These are phyloP conservation scores for Mactromeris polynyma DNA, from an alignment of 2,888 invertebrate genomes.

Conservation along the genomic window DNA sequence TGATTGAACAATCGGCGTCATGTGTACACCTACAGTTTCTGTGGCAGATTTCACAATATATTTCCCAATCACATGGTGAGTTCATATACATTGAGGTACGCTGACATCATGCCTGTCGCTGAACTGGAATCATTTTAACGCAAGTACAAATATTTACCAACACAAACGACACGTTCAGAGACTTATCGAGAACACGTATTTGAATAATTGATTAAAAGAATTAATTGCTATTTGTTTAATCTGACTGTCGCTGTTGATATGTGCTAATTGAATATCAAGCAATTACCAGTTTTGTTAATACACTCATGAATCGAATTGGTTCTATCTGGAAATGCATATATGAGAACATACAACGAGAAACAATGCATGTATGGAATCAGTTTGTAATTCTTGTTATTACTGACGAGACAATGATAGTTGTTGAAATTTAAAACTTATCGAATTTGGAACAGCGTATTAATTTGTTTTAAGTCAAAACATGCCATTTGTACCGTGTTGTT, in stretches of 20 bases:
- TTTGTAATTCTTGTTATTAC: too few species aligned
- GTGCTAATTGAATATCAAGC: neutral
- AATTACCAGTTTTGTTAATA: constrained; percentile 1
- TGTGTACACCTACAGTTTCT: neutral
- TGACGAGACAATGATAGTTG: too few species aligned
- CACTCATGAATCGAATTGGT: neutral
- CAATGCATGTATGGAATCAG: too few species aligned
- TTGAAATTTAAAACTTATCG: too few species aligned
- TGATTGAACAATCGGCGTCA: neutral
- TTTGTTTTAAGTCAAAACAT: too few species aligned
- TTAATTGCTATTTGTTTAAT: constrained; percentile 9
- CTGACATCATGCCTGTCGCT: neutral
- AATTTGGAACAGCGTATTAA: too few species aligned
- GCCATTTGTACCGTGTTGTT: too few species aligned
- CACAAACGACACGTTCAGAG: neutral
- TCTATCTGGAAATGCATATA: too few species aligned
- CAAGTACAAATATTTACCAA: neutral
- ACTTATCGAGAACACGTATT: neutral
- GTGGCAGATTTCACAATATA: neutral
- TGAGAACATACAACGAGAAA: too few species aligned
- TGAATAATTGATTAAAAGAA: constrained; percentile 5
- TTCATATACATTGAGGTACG: neutral
- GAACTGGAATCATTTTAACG: neutral
- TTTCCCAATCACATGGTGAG: neutral
- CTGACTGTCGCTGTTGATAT: neutral